Evolutionary conservation across 1,140 invertebrate genomes (phyloP).

Genomic region (Mya arenaria): DNA sequence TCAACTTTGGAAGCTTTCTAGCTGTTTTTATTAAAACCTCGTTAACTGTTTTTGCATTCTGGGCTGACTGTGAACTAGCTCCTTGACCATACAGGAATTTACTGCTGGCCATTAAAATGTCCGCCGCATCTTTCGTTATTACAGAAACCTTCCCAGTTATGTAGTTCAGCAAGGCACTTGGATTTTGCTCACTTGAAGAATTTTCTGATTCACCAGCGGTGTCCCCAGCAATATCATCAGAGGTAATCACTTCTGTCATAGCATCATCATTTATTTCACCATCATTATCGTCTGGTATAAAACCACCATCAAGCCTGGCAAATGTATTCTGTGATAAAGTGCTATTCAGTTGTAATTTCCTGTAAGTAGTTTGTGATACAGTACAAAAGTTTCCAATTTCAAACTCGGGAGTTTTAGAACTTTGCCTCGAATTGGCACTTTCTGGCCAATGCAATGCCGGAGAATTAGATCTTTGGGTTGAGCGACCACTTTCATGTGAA

Average conservation of each 20-base stretch:
- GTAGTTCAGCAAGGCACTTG: neutral
- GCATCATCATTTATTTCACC: neutral
- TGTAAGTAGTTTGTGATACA: too few species aligned
- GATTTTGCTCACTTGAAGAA: too few species aligned
- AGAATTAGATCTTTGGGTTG: too few species aligned
- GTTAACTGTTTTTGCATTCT: neutral
- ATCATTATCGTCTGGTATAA: constrained; percentile 10
- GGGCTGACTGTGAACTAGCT: neutral
- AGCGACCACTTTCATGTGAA: too few species aligned
- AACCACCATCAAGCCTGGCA: neutral
- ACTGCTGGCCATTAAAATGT: constrained; percentile 42
- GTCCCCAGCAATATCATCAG: neutral
- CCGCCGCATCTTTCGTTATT: constrained; percentile 36
- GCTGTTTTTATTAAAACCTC: too few species aligned
- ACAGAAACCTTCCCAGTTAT: neutral
- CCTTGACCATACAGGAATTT: constrained; percentile 15
- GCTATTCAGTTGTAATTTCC: too few species aligned
- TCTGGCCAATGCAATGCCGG: too few species aligned
- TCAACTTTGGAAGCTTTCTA: too few species aligned
- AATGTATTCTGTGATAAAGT: constrained; percentile 8
- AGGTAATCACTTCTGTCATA: neutral
- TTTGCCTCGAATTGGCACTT: too few species aligned
- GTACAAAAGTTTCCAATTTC: constrained; percentile 19
- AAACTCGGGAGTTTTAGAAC: neutral
- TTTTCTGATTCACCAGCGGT: too few species aligned